Percentiles rank a stretch among this genome's conserved stretches.
Evolutionary conservation across 2,888 invertebrate species (phyloP).

Genomic region (Andrena chrysosceles): DNA sequence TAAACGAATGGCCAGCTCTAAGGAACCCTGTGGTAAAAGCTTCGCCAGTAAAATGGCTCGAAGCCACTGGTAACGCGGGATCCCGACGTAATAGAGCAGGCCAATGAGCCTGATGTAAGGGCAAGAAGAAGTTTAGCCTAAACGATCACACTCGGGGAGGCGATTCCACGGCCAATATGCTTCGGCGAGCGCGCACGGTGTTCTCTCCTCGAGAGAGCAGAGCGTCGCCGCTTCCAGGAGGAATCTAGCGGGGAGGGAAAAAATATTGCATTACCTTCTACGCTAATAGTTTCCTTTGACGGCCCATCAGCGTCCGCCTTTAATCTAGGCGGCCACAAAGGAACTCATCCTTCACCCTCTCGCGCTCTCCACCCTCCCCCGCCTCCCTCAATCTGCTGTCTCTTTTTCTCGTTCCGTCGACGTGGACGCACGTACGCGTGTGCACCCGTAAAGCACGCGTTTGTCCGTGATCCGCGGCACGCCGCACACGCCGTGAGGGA

Average conservation of each 20-base stretch:
- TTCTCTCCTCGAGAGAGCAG: constrained; percentile 37
- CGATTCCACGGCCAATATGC: constrained; percentile 18
- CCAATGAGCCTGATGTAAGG: no score
- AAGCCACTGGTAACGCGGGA: no score
- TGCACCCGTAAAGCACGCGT: constrained; percentile 52
- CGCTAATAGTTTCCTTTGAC: constrained; percentile 81
- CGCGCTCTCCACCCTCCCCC: constrained; percentile 20
- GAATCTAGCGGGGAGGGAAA: constrained; percentile 66
- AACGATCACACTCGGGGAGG: background rate
- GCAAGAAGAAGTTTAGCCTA: background rate
- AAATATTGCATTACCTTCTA: constrained; percentile 78
- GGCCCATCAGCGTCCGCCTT: constrained; percentile 77
- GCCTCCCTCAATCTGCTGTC: constrained; percentile 29
- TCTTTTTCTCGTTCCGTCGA: constrained; percentile 27
- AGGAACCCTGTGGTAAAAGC: no score
- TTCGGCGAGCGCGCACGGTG: background rate
- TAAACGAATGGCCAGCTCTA: no score
- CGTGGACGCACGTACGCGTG: constrained; percentile 48
- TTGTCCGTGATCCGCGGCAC: constrained; percentile 56
- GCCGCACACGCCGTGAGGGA: constrained; percentile 45
- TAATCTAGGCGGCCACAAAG: constrained; percentile 74
- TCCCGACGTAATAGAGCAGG: no score
- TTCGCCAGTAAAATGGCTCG: no score
- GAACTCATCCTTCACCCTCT: constrained; percentile 65
- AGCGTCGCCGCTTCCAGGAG: constrained; percentile 36